phyloP scores from a whole-genome alignment of 1,140 invertebrate species.

The Wiebesia pumilae region DNA sequence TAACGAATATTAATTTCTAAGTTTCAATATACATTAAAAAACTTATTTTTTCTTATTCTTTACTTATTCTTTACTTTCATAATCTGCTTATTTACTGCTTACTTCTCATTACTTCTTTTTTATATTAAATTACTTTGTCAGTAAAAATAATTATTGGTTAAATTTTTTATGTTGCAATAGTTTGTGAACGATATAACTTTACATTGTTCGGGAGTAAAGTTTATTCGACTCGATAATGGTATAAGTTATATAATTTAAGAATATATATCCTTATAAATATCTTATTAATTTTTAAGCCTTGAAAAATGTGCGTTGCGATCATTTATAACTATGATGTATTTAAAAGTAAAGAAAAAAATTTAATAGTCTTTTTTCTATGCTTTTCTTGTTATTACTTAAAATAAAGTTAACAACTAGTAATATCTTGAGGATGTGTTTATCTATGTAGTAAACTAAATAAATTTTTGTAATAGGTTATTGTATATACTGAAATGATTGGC shows the following conservation, averaged over 20 bases:
- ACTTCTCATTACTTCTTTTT: background rate
- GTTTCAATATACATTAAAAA: too few relatives aligned
- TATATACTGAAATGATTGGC: background rate
- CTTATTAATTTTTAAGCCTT: background rate
- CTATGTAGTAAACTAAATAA: background rate
- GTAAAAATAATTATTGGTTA: constrained; percentile 7
- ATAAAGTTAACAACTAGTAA: background rate
- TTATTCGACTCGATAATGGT: background rate
- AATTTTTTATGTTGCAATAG: background rate
- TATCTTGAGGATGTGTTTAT: background rate
- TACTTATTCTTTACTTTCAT: background rate
- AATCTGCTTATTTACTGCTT: background rate
- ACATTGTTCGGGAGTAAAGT: background rate
- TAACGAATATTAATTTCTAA: too few relatives aligned
- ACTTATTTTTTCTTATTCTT: background rate
- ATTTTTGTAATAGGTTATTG: background rate
- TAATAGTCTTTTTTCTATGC: background rate
- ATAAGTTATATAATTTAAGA: background rate
- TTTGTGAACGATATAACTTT: background rate
- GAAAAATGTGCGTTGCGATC: background rate
- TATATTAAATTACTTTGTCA: background rate
- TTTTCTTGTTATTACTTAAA: background rate
- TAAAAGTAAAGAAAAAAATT: background rate
- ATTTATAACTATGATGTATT: background rate
- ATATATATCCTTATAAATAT: background rate